Evolutionary conservation across 2,888 invertebrate genomes (phyloP), one percentile per base, ranked within the genome.

Genomic region (Noctua janthina): DNA sequence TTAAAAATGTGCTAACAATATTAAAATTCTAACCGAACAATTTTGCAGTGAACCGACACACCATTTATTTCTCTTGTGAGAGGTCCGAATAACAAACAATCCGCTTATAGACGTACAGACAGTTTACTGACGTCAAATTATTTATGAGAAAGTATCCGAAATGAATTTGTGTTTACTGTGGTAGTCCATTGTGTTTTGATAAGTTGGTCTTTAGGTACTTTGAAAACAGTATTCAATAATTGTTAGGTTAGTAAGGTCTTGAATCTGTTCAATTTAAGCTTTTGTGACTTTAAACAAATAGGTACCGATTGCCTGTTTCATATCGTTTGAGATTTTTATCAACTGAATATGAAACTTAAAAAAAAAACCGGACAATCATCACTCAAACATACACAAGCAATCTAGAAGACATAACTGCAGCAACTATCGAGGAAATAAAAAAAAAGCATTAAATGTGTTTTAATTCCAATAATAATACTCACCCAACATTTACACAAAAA

Each of bases 41-140:
- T 79, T 71, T 75, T 84, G 84, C 68, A 79, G 87, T 74, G 17
- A 69, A 85, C 87, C 70, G 70, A 74, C 68, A 51, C 54, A 64
- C 39, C 23, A 74, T 79, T 62, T 87, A 84, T 79, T 84, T 87
- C 67, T 76, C 74, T 74, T 10, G n/a, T 10, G 39, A 59, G 43
- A 64, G 66, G 66, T 67, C 69, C 15, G 66, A 66, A 59, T 72
- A 68, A 46, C 56, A 72, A 71, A 78, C 67, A 85, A 84, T 72
- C 71, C 74, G 59, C 64, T 84, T 85, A 68, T 11, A 68, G 56
- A 75, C 23, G 11, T n/a, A 72, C 56, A 49, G 74, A 86, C 76
- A 71, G 75, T 70, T 73, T 70, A 54, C 43, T 82, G 70, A 62
- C 66, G 49, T 62, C 11, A 67, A 56, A 64, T 83, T 29, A 29